Evolutionary conservation across 2,113 vertebrate genomes (phyloP).

Genomic region (Potamarius usumacintae): DNA sequence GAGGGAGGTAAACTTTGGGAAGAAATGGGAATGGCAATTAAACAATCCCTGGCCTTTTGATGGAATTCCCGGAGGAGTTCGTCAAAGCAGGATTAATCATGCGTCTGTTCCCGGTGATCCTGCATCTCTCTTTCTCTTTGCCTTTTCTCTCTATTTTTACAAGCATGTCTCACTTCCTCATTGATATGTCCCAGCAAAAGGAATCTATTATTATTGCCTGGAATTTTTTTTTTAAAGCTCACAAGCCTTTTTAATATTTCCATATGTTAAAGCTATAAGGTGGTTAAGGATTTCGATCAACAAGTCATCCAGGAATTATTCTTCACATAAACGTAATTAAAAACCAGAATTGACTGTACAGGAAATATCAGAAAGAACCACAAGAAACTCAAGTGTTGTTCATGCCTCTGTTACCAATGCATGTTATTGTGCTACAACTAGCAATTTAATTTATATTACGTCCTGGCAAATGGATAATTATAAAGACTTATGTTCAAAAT

Average conservation of each 20-base stretch:
- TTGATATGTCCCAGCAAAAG: conserved; percentile 77
- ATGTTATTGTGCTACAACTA: conserved; percentile 67
- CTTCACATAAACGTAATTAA: conserved; percentile 36
- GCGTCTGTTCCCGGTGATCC: conserved; percentile 64
- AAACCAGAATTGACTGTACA: neutral
- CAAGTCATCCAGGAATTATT: conserved; percentile 23
- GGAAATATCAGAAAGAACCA: conserved; percentile 25
- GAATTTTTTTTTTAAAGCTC: conserved; percentile 24
- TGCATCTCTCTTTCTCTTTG: conserved; percentile 59
- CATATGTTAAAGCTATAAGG: conserved; percentile 22
- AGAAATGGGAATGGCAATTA: conserved; percentile 72
- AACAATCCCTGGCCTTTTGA: conserved; percentile 73
- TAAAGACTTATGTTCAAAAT: conserved; percentile 63
- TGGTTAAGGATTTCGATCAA: conserved; percentile 30
- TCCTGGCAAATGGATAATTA: conserved; percentile 64
- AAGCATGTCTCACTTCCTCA: conserved; percentile 74
- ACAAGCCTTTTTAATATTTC: conserved; percentile 29
- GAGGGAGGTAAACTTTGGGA: conserved; percentile 71
- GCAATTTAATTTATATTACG: conserved; percentile 71
- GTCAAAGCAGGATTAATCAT: conserved; percentile 76
- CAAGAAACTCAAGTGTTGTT: neutral
- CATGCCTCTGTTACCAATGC: conserved; percentile 61
- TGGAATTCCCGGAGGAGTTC: conserved; percentile 72
- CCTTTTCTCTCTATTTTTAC: conserved; percentile 48
- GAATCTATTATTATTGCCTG: conserved; percentile 40